Evolutionary conservation across 2,888 invertebrate genomes (phyloP).

Genomic region (Drosophila bunnanda): DNA sequence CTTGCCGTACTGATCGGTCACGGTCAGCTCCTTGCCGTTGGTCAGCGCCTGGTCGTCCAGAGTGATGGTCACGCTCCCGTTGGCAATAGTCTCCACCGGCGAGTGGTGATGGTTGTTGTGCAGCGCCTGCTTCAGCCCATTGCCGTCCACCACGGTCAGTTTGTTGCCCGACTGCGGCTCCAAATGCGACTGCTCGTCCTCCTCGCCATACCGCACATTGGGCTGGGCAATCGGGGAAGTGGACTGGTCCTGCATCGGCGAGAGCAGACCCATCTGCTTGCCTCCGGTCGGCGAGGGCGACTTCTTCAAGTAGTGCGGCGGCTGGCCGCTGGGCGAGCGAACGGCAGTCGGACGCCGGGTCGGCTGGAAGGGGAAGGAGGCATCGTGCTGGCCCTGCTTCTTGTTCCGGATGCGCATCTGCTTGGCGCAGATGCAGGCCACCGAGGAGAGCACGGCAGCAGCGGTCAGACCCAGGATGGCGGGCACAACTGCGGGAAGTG

Average conservation of each 20-base stretch:
- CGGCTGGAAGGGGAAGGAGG: conserved; percentile 84
- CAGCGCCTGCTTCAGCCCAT: conserved; percentile 43
- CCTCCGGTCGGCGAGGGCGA: conserved; percentile 93
- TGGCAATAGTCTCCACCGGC: conserved; percentile 62
- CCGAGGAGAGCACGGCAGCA: conserved; percentile 83
- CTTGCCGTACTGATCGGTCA: conserved; percentile 86
- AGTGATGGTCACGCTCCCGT: conserved; percentile 69
- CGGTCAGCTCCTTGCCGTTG: conserved; percentile 83
- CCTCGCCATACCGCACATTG: conserved; percentile 82
- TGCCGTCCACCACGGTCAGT: conserved; percentile 62
- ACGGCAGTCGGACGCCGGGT: conserved; percentile 87
- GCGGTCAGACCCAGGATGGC: conserved; percentile 84
- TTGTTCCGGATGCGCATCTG: conserved; percentile 83
- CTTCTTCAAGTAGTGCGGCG: conserved; percentile 94
- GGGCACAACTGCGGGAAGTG: conserved; percentile 80
- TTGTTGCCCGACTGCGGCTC: conserved; percentile 60
- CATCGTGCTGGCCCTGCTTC: conserved; percentile 83
- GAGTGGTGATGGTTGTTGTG: conserved; percentile 59
- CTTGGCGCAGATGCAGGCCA: conserved; percentile 84
- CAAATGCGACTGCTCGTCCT: conserved; percentile 81
- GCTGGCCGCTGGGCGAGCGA: conserved; percentile 92
- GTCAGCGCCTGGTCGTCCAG: conserved; percentile 51
- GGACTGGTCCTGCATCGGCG: conserved; percentile 82
- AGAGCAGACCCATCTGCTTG: conserved; percentile 82
- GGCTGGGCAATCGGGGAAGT: conserved; percentile 82